Evolutionary conservation across 2,113 vertebrate genomes (phyloP).

Genomic region (Phoenicopterus ruber): DNA sequence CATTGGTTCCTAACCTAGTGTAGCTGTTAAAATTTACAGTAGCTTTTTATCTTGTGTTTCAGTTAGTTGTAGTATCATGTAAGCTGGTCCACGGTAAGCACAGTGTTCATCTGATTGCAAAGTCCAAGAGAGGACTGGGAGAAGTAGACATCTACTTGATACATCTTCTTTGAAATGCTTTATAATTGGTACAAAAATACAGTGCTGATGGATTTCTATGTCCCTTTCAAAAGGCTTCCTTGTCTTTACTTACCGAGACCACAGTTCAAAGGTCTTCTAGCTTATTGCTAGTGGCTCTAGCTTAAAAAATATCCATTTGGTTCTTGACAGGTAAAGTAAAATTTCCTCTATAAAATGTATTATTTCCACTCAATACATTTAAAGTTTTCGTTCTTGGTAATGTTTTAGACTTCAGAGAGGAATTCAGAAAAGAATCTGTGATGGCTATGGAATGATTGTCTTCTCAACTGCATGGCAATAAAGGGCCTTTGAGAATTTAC

Average conservation of each 20-base stretch:
- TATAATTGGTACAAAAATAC: neutral
- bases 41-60: neutral
- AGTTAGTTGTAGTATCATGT: neutral
- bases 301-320: neutral
- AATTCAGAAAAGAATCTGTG: neutral
- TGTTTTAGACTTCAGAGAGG: neutral
- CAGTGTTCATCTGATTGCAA: neutral
- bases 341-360: neutral
- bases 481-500: neutral
- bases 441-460: neutral
- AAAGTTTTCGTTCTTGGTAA: neutral
- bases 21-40: neutral
- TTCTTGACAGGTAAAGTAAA: neutral
- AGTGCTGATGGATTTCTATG: neutral
- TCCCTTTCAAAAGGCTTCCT: neutral
- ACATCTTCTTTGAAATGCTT: neutral
- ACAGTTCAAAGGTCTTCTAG: neutral
- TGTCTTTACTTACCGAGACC: neutral
- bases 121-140: neutral
- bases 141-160: neutral
- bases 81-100: neutral
- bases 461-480: neutral
- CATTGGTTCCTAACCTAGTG: neutral
- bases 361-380: too few species aligned
- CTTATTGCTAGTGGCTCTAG: neutral